Conservation (phyloP, 2,888 invertebrate species). For the Tetrapedia diversipes region DNA sequence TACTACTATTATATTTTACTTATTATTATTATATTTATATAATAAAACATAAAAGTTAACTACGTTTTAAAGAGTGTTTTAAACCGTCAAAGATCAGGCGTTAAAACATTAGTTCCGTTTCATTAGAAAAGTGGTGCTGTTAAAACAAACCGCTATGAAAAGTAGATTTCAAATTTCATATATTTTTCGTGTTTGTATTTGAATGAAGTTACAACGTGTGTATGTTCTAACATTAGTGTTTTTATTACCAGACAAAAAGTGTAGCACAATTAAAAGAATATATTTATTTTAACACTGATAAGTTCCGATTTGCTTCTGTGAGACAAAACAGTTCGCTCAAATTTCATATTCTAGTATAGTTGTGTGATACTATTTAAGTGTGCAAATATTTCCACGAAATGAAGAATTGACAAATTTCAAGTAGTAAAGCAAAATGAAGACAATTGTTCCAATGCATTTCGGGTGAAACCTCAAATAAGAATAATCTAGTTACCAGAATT, state of each 20-base stretch:
- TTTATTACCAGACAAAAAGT: no score
- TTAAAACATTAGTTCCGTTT: background rate
- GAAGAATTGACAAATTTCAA: slow-evolving; percentile 43
- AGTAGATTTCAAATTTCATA: background rate
- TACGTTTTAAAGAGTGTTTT: no score
- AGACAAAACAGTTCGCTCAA: no score
- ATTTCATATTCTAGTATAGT: background rate
- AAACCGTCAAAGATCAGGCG: background rate
- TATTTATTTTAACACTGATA: no score
- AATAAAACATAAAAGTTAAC: background rate
- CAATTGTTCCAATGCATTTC: slow-evolving; percentile 44
- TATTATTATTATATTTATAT: background rate
- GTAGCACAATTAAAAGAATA: no score
- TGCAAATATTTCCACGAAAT: slow-evolving; percentile 41
- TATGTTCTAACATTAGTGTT: no score
- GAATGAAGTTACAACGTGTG: no score
- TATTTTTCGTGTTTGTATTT: no score
- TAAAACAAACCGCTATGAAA: background rate
- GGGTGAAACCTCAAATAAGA: slow-evolving; percentile 14
- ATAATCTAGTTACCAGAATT: slow-evolving; percentile 36
- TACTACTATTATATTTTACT: background rate
- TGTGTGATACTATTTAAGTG: slow-evolving; percentile 16
- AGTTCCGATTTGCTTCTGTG: no score
- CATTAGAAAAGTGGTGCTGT: background rate
- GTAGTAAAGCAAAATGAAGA: slow-evolving; percentile 6